A percentile compares a stretch with the other conserved stretches of the same genome.
Evolutionary conservation across 2,888 invertebrate genomes (phyloP).

Genomic region (Lasioglossum morio): DNA sequence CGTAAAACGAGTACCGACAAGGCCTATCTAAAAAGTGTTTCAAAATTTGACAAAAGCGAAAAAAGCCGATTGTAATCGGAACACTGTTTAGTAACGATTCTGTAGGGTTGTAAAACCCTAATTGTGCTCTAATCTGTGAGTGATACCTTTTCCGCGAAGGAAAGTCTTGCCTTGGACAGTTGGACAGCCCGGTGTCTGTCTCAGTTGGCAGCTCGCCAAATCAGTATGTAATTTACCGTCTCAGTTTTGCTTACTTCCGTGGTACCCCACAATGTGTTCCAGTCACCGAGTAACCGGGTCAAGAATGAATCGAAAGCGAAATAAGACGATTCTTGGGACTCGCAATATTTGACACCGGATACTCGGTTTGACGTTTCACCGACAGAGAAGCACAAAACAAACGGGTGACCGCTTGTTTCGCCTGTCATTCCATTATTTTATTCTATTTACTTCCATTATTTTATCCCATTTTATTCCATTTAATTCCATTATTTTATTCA

Average conservation of each 20-base stretch:
- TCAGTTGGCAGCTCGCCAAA: constrained; percentile 51
- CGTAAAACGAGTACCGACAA: no score
- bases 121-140: neutral
- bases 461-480: no score
- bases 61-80: no score
- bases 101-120: neutral
- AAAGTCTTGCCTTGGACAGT: constrained; percentile 15
- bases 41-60: no score
- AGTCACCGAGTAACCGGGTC: constrained; percentile 40
- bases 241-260: constrained; percentile 52
- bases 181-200: constrained; percentile 5
- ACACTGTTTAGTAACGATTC: no score
- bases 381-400: neutral
- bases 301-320: constrained; percentile 44
- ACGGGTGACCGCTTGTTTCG: neutral
- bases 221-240: constrained; percentile 59
- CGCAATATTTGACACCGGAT: neutral
- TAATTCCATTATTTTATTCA: no score
- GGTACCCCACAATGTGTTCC: constrained; percentile 39
- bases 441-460: no score
- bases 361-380: neutral
- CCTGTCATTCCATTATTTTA: neutral
- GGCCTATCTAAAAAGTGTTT: no score
- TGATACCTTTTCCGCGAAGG: constrained; percentile 12
- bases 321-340: constrained; percentile 13